Base-by-base conservation (phyloP, 2,888 invertebrate genomes). In the Tetramorium bicarinatum region DNA sequence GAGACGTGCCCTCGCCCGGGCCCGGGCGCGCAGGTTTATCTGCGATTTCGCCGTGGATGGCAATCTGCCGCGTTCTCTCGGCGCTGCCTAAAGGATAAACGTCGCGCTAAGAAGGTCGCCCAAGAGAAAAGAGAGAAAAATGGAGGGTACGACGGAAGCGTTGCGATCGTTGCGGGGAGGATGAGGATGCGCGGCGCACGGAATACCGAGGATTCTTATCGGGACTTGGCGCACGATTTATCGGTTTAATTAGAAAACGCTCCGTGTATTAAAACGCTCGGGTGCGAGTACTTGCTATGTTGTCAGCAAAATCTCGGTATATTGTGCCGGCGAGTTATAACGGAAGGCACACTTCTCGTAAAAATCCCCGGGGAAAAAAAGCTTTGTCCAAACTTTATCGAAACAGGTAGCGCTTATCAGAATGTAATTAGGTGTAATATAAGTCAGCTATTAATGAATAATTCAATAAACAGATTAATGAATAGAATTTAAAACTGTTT, bases 121-220 rank as follows among this genome's bases (percentile, higher is more conserved):
- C 34, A 1, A 38, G 15, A 59, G 71, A 25, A 54, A 29, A 59
- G 59, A 21, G 38, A 66, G 59, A 21, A 79, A 59, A 80, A 80
- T 61, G 38, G 47, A 34, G 11, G 13, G 13, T 34, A 34, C 67
- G 56, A 56, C 56, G 38, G 77, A 59, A 79, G 59, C 47, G 44
- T 79, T 44, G 47, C 77, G 25, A 54, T 47, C 66, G 66, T 47
- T 21, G 66, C 25, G 67, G 44, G 21, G 44, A 54, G 29, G 8
- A 64, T 7, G 38, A 13, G 15, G 7, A 71, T 15, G 6, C 18
- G 62, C 21, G 29, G 11, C 62, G 61, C n/a, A 38, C 21, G 59
- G 71, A 80, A 71, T 80, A 25, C 59, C 79, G 71, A 61, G n/a
- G 25, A 80, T 80, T 80, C 59, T 80, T 80, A 80, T 80, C 71